A percentile compares a stretch with the other conserved stretches of the same genome.
Conservation (phyloP, 2,797 vertebrate species). For the Ptychobarbus kaznakovi region DNA sequence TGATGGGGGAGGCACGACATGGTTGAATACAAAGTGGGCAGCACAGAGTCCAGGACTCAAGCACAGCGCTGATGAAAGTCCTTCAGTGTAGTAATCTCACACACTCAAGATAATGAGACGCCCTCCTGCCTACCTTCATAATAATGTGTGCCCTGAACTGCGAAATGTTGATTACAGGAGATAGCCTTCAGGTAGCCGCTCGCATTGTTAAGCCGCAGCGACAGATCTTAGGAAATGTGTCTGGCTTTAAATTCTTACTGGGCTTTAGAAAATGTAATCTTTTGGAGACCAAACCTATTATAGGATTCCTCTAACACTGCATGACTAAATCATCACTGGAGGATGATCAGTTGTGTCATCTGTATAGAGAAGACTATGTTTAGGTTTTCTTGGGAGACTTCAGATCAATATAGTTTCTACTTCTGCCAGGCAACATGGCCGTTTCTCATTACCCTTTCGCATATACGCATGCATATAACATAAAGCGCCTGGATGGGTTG, state of each 20-base stretch:
- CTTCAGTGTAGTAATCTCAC: constrained; percentile 40
- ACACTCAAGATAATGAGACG: constrained; percentile 46
- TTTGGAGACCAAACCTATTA: constrained; percentile 28
- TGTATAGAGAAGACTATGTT: not conserved
- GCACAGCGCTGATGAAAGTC: constrained; percentile 40
- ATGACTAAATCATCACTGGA: constrained; percentile 1
- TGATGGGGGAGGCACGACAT: constrained; percentile 4
- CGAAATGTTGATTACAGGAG: constrained; percentile 38
- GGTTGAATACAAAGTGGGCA: constrained; percentile 41
- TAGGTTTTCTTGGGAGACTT: not conserved
- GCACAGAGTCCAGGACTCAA: constrained; percentile 5
- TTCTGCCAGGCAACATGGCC: not conserved
- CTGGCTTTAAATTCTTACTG: constrained; percentile 13
- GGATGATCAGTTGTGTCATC: not conserved
- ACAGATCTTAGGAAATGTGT: constrained; percentile 21
- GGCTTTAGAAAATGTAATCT: constrained; percentile 35
- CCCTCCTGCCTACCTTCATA: constrained; percentile 31
- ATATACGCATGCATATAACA: not conserved
- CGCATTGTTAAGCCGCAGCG: constrained; percentile 31
- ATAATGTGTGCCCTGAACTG: constrained; percentile 34
- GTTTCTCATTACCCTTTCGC: not conserved
- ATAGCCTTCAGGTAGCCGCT: constrained; percentile 32
- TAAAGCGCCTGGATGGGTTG: not conserved
- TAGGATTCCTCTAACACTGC: not conserved
- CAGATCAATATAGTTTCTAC: not conserved